Evolutionary conservation across 2,113 vertebrate genomes (phyloP).

Genomic region (Aegithalos caudatus): DNA sequence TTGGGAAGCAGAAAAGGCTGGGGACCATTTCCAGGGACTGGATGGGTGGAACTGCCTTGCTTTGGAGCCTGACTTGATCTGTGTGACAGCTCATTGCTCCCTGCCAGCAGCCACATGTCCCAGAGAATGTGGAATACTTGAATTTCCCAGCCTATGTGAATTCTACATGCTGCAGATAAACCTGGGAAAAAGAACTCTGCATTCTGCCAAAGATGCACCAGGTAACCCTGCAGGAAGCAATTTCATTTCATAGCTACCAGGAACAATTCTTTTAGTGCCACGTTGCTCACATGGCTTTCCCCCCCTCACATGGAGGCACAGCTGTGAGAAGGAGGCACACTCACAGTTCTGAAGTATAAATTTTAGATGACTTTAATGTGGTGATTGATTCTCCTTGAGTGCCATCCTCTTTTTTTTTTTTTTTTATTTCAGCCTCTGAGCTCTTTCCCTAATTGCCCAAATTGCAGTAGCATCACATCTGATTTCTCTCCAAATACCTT

Average conservation of each 20-base stretch:
- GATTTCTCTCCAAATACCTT: slow-evolving; percentile 12
- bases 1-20: not conserved
- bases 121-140: not conserved
- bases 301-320: not conserved
- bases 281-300: not conserved
- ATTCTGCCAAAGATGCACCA: not conserved
- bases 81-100: not conserved
- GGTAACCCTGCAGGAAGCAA: not conserved
- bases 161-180: not conserved
- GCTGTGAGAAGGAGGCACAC: not conserved
- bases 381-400: not conserved
- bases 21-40: not conserved
- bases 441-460: slow-evolving; percentile 8
- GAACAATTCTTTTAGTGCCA: not conserved
- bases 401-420: not conserved
- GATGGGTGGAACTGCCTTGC: not conserved
- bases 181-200: not conserved
- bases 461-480: not conserved
- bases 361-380: not conserved
- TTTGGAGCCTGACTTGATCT: not conserved
- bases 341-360: not conserved
- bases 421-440: not conserved
- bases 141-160: not conserved
- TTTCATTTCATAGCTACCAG: not conserved
- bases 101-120: not conserved